Evolutionary conservation across 2,888 invertebrate species (phyloP), one percentile per base, ranked within the genome.

Genomic region (Drosophila rubida): DNA sequence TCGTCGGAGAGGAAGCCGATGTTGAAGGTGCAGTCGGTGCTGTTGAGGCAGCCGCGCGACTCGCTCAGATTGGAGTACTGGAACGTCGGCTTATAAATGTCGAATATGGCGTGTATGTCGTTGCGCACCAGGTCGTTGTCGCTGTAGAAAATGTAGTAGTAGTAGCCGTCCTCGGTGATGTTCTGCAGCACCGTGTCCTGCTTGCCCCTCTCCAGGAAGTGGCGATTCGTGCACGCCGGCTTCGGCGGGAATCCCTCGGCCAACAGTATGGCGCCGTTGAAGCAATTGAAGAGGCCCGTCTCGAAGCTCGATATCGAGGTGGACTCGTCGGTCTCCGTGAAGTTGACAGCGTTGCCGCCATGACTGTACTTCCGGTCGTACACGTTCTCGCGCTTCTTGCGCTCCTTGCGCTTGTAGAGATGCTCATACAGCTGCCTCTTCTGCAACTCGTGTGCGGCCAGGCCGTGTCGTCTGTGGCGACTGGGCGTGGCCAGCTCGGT

Each of bases 121-220:
- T 97, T 97, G 48, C 93, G 94, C 8, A 95, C 94, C 78, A 95
- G 93, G 90, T 96, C 96, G 92, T 97, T 96, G 90, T 97, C 96
- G 82, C 96, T 96, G 89, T 96, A 97, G 92, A 97, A 97, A 78
- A 97, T 96, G 84, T 97, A 97, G 92, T 97, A 97, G 90, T 97
- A 97, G 92, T 97, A 97, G 6, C 96, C 97, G 89, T 96, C 95
- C 51, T 94, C 93, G 35, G 93, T 92, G 22, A 97, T 95, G 75
- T 96, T 94, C 82, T 97, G 96, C 61, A 93, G 94, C 0, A 94
- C 93, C 93, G 96, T 95, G 4, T 88, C 85, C 73, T 95, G 95
- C 23, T 94, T 94, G 5, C 94, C 94, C 61, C 93, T 93, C 14
- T 96, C 94, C 74, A 96, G 93, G 81, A 95, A 95, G 78, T 94